Evolutionary conservation across 2,888 invertebrate species (phyloP), one percentile per base, ranked within the genome.

Genomic region (Smittia sp.): DNA sequence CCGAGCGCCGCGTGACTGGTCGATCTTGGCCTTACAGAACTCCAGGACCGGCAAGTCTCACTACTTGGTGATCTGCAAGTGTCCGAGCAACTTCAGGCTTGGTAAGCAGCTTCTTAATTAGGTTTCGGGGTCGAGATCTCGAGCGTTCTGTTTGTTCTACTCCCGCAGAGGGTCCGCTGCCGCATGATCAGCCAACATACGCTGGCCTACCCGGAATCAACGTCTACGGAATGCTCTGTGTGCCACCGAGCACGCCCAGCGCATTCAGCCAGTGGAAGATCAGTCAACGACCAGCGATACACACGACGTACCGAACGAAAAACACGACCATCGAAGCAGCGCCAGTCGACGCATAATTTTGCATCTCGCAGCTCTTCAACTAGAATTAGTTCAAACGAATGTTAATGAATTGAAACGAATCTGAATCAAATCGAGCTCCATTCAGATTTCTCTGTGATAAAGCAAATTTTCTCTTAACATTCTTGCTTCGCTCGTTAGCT

Each of bases 211-310:
- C 95, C 1, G 95, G 95, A 1, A 95, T 96, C 76, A 86, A 94
- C 76, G 95, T 96, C 0, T 96, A 93, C 79, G 96, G 95, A 62
- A 96, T 96, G 95, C 92, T 95, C 89, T 95, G 95, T 80, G 92
- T 93, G 0, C 27, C 69, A 15, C 39, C 9, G 3, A 22, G 13
- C 9, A 24, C 68, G 15, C 68, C 41, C 7, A 9, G 18, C 7
- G 7, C 20, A 13, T 24, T 38, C 52, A 52, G 24, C 11, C 39
- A 69, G 58, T 72, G 72, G 72, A 41, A 67, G 13, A 39, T 39
- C 46, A 46, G 46, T 67, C 38, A 65, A 32, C n/a, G 25, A 15
- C 72, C 72, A 13, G 62, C 54, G 6, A 73, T 73, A 27, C 63
- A 63, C 32, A 73, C 73, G 20, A 39, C 73, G 18, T 73, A 73